Evolutionary conservation across 1,140 invertebrate genomes (phyloP).

Genomic region (Dreissena polymorpha): DNA sequence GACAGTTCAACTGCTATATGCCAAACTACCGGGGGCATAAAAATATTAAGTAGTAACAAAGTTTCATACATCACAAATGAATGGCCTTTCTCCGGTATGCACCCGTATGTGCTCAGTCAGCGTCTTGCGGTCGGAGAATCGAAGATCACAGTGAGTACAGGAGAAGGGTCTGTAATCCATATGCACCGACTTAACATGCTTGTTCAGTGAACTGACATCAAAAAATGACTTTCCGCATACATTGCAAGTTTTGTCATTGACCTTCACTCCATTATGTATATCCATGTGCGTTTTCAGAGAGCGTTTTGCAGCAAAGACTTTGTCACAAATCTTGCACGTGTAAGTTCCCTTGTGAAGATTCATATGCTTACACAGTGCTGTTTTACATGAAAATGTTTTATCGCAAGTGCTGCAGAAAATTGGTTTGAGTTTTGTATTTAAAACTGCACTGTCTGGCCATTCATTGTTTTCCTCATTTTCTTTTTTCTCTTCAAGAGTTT

Average conservation of each 20-base stretch:
- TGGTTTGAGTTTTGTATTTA: too few relatives aligned
- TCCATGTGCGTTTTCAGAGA: slow-evolving; percentile 43
- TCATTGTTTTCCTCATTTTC: too few relatives aligned
- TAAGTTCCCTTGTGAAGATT: slow-evolving; percentile 36
- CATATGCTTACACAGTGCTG: slow-evolving; percentile 31
- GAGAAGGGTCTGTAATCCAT: slow-evolving; percentile 43
- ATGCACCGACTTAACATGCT: slow-evolving; percentile 47
- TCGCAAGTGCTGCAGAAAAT: background rate
- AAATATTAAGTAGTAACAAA: too few relatives aligned
- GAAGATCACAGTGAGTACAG: slow-evolving; percentile 48
- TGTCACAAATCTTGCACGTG: slow-evolving; percentile 35
- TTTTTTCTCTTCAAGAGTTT: too few relatives aligned
- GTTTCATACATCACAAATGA: slow-evolving; percentile 84
- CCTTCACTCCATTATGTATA: slow-evolving; percentile 39
- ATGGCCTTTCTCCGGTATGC: slow-evolving; percentile 91
- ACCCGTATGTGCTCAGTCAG: slow-evolving; percentile 83
- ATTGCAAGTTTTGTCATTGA: slow-evolving; percentile 31
- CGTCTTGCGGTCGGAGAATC: slow-evolving; percentile 40
- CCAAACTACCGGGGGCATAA: too few relatives aligned
- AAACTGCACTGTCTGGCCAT: too few relatives aligned
- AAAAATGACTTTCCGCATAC: slow-evolving; percentile 49
- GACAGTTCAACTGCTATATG: too few relatives aligned
- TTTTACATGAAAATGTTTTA: slow-evolving; percentile 19
- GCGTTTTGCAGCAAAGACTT: slow-evolving; percentile 29
- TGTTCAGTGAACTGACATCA: slow-evolving; percentile 44